These are phyloP conservation scores for Octopus sinensis DNA, from an alignment of 1,140 invertebrate species.

Conservation along the genomic window DNA sequence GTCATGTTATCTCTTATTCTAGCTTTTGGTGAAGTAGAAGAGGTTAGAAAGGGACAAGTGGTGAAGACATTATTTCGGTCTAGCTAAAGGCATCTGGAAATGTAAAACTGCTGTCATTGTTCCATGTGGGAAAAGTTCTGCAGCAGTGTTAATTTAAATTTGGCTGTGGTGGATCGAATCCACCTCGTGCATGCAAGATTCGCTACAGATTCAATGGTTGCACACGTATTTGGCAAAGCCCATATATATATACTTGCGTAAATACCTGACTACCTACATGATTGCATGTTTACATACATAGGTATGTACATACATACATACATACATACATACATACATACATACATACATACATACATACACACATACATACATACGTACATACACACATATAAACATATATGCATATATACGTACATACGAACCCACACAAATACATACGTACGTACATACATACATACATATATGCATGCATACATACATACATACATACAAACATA, in stretches of 20 bases:
- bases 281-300: neutral
- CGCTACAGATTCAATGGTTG: neutral
- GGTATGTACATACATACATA: neutral
- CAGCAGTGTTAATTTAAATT: no score
- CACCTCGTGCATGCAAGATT: neutral
- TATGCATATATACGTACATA: neutral
- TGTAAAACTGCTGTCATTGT: no score
- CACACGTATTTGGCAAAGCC: neutral
- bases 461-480: neutral
- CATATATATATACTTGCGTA: neutral
- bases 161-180: neutral
- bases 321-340: neutral
- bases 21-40: no score
- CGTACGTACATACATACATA: neutral
- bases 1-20: no score
- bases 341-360: neutral
- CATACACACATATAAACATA: neutral
- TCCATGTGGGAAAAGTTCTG: no score
- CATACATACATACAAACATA: neutral
- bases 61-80: no score
- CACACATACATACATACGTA: neutral
- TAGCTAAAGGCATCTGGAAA: no score
- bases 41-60: no score
- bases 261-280: neutral
- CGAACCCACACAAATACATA: neutral